Evolutionary conservation across 2,113 vertebrate genomes (phyloP).

Genomic region (Oreochromis aureus): DNA sequence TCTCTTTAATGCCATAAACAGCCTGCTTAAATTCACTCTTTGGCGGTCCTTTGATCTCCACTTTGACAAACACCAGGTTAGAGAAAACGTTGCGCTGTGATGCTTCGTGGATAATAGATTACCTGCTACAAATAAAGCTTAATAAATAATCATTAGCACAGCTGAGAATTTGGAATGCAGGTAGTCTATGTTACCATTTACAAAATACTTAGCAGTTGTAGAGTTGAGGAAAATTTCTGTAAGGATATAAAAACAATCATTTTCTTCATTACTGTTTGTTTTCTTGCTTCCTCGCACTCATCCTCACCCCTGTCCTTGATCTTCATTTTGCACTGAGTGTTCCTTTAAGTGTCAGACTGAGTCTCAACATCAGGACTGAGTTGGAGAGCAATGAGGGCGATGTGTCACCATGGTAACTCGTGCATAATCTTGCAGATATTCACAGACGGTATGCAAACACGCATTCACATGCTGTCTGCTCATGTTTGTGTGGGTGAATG

Average conservation of each 20-base stretch:
- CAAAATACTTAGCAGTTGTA: not conserved
- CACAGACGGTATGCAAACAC: not conserved
- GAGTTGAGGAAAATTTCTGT: not conserved
- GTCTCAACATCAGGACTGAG: not conserved
- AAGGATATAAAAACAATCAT: not conserved
- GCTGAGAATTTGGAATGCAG: not conserved
- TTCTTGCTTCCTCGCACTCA: not conserved
- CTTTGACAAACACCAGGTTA: constrained; percentile 16
- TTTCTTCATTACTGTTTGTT: not conserved
- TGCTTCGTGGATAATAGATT: not conserved
- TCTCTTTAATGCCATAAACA: constrained; percentile 30
- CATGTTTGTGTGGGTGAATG: not conserved
- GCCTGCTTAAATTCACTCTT: constrained; percentile 12
- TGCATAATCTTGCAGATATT: not conserved
- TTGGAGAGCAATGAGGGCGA: not conserved
- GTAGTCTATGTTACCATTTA: not conserved
- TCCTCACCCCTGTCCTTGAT: not conserved
- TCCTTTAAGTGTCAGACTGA: not conserved
- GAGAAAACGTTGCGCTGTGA: not conserved
- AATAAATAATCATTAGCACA: not conserved
- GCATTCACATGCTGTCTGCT: not conserved
- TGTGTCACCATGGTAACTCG: constrained; percentile 36
- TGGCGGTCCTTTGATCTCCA: constrained; percentile 10
- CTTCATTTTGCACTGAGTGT: not conserved
- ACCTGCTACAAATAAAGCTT: not conserved